A percentile compares a stretch with the other conserved stretches of the same genome.
Evolutionary conservation across 2,113 vertebrate genomes (phyloP).

Genomic region (Felis catus): F.catus_Fca126_mat1.0 CM031412.1:36605501-36606000

Average conservation of each 20-base stretch:
- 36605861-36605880: background rate
- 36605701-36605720: background rate
- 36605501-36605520: slow-evolving; percentile 5
- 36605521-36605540: slow-evolving; percentile 52
- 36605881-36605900: background rate
- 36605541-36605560: background rate
- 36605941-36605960: slow-evolving; percentile 8
- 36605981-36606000: background rate
- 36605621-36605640: slow-evolving; percentile 39
- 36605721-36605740: slow-evolving; percentile 39
- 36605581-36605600: background rate
- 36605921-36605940: background rate
- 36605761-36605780: background rate
- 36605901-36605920: background rate
- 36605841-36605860: background rate
- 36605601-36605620: slow-evolving; percentile 44
- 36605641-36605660: slow-evolving; percentile 4
- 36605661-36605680: slow-evolving; percentile 33
- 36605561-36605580: background rate
- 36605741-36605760: slow-evolving; percentile 7
- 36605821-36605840: background rate
- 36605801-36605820: background rate
- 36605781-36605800: slow-evolving; percentile 2
- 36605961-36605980: background rate
- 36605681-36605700: background rate